These are phyloP conservation scores for Menura novaehollandiae DNA, from an alignment of 2,113 vertebrate genomes.

Conservation along the genomic window DNA sequence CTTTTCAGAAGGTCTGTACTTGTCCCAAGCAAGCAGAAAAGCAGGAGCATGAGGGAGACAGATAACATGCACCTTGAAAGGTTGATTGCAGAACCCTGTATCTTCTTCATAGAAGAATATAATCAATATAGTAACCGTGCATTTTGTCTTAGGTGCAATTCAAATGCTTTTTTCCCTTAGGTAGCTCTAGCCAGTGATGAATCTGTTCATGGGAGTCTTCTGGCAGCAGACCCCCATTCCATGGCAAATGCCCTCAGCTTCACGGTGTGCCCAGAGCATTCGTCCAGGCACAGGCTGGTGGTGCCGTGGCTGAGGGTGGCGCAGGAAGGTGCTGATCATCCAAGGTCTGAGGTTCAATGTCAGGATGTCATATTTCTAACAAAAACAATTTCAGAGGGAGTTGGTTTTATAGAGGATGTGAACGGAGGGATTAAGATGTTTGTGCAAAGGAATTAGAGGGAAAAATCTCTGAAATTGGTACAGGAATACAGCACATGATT, in stretches of 20 bases:
- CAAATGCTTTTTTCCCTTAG: neutral
- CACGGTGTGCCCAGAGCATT: rapidly evolving
- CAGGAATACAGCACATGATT: neutral
- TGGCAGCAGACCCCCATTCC: neutral
- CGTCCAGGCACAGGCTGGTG: neutral
- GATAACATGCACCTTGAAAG: neutral
- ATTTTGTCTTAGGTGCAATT: neutral
- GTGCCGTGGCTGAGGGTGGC: neutral
- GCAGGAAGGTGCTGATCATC: neutral
- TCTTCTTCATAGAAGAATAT: neutral
- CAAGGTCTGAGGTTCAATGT: neutral
- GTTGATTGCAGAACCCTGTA: neutral
- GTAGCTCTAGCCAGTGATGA: neutral
- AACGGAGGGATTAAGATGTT: neutral
- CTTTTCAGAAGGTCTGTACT: neutral
- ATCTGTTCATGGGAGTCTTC: neutral
- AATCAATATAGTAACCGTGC: neutral
- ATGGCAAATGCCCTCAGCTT: neutral
- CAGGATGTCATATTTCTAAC: neutral
- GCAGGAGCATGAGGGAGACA: rapidly evolving
- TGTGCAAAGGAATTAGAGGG: neutral
- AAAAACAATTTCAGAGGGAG: neutral
- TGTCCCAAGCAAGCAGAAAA: neutral
- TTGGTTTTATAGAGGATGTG: neutral
- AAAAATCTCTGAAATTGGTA: neutral